Evolutionary conservation across 53 echinoderm and acorn worm species (phyloP).

Genomic region (Luidia sarsii): DNA sequence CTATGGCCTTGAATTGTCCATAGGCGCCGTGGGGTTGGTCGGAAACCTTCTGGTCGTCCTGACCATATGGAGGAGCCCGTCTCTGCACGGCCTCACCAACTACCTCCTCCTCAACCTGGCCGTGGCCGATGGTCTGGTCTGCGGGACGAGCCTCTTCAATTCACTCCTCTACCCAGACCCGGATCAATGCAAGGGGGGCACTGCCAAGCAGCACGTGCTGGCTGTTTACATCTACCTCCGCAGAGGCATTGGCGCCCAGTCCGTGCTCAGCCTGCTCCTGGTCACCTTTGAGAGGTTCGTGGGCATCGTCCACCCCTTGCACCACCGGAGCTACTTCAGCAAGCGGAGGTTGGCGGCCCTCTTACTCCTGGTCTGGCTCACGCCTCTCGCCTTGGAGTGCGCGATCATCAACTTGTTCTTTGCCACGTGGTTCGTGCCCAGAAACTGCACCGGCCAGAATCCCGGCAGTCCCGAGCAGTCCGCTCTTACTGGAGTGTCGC

Average conservation of each 20-base stretch:
- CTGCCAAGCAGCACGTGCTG: background rate
- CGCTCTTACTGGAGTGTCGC: background rate
- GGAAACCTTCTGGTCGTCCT: conserved; percentile 9
- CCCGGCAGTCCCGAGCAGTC: background rate
- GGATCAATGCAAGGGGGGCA: background rate
- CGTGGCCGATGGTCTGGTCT: conserved; percentile 6
- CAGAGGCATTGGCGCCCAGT: background rate
- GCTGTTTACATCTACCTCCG: background rate
- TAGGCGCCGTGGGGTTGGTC: conserved; percentile 23
- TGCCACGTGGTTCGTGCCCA: conserved; percentile 9
- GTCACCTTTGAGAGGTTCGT: conserved; percentile 25
- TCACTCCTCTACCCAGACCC: background rate
- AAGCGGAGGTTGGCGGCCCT: background rate
- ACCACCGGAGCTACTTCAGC: background rate
- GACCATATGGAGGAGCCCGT: conserved; percentile 4
- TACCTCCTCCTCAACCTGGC: conserved; percentile 29
- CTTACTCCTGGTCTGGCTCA: background rate
- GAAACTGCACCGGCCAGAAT: background rate
- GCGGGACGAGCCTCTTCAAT: background rate
- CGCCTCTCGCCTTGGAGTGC: conserved; percentile 7
- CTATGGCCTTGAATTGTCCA: conserved; percentile 6
- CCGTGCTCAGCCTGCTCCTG: background rate
- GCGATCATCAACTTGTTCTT: conserved; percentile 17
- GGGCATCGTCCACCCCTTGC: conserved; percentile 28
- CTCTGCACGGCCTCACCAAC: conserved; percentile 27